Evolutionary conservation across 2,113 vertebrate species (phyloP).

Genomic region (Ondatra zibethicus): DNA sequence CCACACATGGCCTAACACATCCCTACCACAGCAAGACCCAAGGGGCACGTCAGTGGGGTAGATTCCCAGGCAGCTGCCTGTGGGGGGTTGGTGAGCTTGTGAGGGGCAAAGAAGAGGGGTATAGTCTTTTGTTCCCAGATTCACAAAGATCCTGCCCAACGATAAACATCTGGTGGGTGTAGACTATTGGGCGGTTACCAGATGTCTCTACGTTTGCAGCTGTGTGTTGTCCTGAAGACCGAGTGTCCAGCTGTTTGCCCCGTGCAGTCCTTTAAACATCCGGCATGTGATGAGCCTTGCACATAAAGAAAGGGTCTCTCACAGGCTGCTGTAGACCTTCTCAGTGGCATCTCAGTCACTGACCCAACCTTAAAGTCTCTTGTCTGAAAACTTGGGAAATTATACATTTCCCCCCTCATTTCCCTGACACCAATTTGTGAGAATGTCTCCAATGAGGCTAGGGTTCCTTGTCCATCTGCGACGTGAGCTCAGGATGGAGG

Average conservation of each 20-base stretch:
- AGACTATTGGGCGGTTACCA: slow-evolving; percentile 14
- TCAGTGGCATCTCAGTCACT: neutral
- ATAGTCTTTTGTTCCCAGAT: neutral
- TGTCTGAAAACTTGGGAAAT: neutral
- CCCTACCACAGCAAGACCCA: neutral
- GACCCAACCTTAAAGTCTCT: neutral
- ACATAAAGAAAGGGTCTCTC: neutral
- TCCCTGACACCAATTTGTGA: neutral
- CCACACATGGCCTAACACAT: neutral
- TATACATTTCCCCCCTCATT: neutral
- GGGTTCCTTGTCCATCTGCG: neutral
- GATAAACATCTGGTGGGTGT: slow-evolving; percentile 14
- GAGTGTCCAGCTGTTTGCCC: neutral
- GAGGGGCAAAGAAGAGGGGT: neutral
- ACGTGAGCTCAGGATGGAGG: neutral
- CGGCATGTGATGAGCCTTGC: neutral
- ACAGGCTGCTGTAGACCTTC: neutral
- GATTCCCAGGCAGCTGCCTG: neutral
- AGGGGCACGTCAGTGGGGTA: neutral
- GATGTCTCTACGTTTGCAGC: neutral
- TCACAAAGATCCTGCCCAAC: neutral
- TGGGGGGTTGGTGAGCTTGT: neutral
- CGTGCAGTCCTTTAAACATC: neutral
- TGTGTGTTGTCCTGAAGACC: neutral
- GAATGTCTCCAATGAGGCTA: neutral